Evolutionary conservation across 2,797 vertebrate species (phyloP).

Genomic region (Mormyrops attenuatus): DNA sequence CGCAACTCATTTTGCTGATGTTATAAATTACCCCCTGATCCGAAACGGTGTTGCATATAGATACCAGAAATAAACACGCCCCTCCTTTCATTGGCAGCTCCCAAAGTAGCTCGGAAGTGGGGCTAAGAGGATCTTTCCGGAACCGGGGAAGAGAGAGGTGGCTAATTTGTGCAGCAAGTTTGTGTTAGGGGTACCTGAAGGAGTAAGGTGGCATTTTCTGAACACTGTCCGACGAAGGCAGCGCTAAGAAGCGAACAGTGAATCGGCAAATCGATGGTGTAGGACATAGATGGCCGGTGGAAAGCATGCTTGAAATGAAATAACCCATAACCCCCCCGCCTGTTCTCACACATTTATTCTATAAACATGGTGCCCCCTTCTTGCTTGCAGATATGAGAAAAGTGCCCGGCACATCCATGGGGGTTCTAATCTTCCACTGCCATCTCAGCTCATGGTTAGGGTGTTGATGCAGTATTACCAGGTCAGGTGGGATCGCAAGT

Average conservation of each 20-base stretch:
- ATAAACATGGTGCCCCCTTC: neutral
- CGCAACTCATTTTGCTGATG: neutral
- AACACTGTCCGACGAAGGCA: neutral
- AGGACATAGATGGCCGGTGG: neutral
- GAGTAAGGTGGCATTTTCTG: neutral
- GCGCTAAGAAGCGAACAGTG: neutral
- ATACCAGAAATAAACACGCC: neutral
- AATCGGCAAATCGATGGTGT: neutral
- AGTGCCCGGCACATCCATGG: neutral
- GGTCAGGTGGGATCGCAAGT: neutral
- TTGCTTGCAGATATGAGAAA: neutral
- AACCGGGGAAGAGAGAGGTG: neutral
- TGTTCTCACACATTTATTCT: neutral
- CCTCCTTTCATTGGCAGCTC: neutral
- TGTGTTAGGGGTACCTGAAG: neutral
- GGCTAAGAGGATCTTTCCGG: neutral
- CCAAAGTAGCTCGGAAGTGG: neutral
- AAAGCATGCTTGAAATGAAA: neutral
- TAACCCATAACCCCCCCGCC: neutral
- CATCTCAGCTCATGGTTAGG: neutral
- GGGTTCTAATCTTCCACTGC: neutral
- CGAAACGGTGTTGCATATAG: neutral
- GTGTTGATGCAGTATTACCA: neutral
- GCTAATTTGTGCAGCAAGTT: neutral
- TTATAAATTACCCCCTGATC: neutral